phyloP scores from a whole-genome alignment of 2,113 vertebrate genomes.

The Alectura lathami region DNA sequence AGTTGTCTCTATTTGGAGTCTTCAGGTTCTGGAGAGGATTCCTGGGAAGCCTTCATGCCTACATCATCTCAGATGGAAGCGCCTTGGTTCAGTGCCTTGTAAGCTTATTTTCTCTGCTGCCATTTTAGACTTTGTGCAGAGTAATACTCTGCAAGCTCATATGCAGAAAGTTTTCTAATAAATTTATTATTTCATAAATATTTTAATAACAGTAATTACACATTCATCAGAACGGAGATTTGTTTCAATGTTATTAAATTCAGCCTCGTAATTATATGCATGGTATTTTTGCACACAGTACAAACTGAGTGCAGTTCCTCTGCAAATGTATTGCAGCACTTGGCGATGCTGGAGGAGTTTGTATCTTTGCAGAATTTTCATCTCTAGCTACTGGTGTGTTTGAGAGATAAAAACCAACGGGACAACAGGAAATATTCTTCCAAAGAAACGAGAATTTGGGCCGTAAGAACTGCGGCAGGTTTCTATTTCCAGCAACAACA shows the following conservation, averaged over 20 bases:
- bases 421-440: background rate
- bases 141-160: background rate
- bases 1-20: fast-evolving
- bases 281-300: background rate
- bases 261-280: background rate
- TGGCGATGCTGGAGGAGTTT: background rate
- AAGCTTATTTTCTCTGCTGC: background rate
- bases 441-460: background rate
- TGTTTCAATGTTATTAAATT: background rate
- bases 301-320: background rate
- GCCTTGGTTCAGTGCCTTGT: background rate
- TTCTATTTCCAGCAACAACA: background rate
- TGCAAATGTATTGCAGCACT: background rate
- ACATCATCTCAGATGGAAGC: fast-evolving
- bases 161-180: background rate
- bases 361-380: background rate
- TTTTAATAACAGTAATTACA: slow-evolving; percentile 21
- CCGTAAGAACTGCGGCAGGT: background rate
- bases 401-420: fast-evolving
- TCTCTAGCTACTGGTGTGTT: background rate
- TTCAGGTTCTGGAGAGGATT: background rate
- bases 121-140: background rate
- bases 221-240: slow-evolving; percentile 22
- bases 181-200: slow-evolving; percentile 39
- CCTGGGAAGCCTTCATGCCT: background rate